Conservation (phyloP, 2,797 vertebrate species). For the Enteromius afrohamiltoni region DNA sequence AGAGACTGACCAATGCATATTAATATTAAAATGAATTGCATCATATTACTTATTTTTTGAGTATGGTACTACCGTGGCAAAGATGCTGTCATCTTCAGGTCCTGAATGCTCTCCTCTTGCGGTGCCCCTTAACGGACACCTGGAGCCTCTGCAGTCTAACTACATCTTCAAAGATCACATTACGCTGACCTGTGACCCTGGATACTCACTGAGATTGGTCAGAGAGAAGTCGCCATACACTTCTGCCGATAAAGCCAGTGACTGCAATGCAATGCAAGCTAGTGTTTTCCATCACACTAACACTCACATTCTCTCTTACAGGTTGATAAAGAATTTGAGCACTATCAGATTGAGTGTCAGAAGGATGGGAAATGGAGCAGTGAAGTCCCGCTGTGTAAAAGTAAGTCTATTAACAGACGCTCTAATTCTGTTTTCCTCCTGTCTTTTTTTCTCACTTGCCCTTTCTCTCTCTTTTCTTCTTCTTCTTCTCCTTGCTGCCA, state of each 20-base stretch:
- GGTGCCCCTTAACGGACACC: slow-evolving; percentile 75
- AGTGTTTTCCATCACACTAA: slow-evolving; percentile 2
- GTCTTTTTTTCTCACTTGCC: slow-evolving; percentile 58
- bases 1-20: slow-evolving; percentile 30
- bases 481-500: slow-evolving; percentile 61
- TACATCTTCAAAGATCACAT: slow-evolving; percentile 93
- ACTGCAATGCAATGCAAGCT: neutral
- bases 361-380: slow-evolving; percentile 88
- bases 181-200: slow-evolving; percentile 86
- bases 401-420: slow-evolving; percentile 75
- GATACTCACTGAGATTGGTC: slow-evolving; percentile 88
- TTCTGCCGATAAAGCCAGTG: slow-evolving; percentile 10
- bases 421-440: slow-evolving; percentile 20
- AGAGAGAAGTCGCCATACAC: neutral
- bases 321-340: slow-evolving; percentile 80
- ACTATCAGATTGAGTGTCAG: slow-evolving; percentile 85
- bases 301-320: slow-evolving; percentile 57
- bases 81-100: slow-evolving; percentile 73
- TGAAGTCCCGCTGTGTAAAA: slow-evolving; percentile 83
- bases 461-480: slow-evolving; percentile 56
- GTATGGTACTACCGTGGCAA: neutral
- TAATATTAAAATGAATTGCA: neutral
- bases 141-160: slow-evolving; percentile 84
- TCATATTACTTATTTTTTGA: neutral
- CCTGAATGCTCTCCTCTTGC: slow-evolving; percentile 79